A percentile compares a stretch with the other conserved stretches of the same genome.
These are phyloP conservation scores for Bombus haemorrhoidalis DNA, from an alignment of 1,140 invertebrate species.

Conservation along the genomic window DNA sequence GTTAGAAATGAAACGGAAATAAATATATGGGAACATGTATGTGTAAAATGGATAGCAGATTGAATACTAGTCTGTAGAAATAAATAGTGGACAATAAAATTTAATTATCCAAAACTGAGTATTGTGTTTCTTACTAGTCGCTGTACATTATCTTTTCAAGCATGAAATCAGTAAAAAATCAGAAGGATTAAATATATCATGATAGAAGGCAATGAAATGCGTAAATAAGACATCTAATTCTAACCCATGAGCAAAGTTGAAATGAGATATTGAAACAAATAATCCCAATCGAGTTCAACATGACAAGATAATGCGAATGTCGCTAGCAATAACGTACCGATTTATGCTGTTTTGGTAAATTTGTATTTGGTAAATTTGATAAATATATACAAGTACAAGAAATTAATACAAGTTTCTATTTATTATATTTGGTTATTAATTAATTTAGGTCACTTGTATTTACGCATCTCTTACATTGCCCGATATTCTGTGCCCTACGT, in stretches of 20 bases:
- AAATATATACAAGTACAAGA: not conserved
- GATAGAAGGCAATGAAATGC: not conserved
- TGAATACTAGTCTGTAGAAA: too few species aligned
- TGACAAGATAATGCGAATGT: not conserved
- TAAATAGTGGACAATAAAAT: too few species aligned
- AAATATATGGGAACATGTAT: too few species aligned
- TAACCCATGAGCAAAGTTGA: not conserved
- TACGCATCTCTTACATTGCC: too few species aligned
- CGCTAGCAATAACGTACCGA: not conserved
- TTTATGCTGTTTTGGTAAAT: not conserved
- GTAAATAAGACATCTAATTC: not conserved
- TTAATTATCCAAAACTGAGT: too few species aligned
- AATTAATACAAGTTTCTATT: too few species aligned
- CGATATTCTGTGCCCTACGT: too few species aligned
- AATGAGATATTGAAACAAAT: not conserved
- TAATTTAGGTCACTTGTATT: too few species aligned
- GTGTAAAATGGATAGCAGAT: too few species aligned
- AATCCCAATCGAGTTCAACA: not conserved
- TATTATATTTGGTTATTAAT: too few species aligned
- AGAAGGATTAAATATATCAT: not conserved
- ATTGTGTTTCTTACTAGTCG: too few species aligned
- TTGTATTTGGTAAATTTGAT: not conserved
- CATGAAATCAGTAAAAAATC: not conserved
- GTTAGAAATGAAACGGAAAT: not conserved
- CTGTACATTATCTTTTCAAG: too few species aligned